phyloP scores from a whole-genome alignment of 35 echinoderm and acorn worm species.

The Chiridota heheva region DNA sequence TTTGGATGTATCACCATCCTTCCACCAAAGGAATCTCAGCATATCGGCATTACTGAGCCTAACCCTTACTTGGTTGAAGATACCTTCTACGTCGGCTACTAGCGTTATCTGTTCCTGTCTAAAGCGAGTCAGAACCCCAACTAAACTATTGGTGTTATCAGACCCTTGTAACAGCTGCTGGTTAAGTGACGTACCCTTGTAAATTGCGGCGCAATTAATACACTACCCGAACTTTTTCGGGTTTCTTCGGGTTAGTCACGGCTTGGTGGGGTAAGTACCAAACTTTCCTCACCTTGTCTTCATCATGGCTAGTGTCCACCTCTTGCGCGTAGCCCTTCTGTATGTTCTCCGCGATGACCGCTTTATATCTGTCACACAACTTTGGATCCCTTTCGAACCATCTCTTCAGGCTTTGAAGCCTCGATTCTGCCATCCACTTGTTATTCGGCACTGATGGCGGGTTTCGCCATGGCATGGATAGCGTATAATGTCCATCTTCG shows the following conservation, averaged over 20 bases:
- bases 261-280: conserved; percentile 56
- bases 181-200: conserved; percentile 43
- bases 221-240: conserved; percentile 42
- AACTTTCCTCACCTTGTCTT: not conserved
- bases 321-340: conserved; percentile 44
- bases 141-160: conserved; percentile 49
- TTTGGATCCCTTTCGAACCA: conserved; percentile 18
- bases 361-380: conserved; percentile 35
- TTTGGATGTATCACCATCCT: conserved; percentile 21
- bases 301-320: not conserved
- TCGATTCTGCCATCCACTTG: conserved; percentile 10
- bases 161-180: conserved; percentile 35
- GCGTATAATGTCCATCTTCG: conserved; percentile 34
- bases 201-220: conserved; percentile 27
- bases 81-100: conserved; percentile 30
- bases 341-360: conserved; percentile 10
- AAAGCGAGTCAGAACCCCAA: conserved; percentile 27
- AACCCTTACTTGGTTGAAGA: conserved; percentile 44
- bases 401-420: conserved; percentile 27
- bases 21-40: conserved; percentile 39
- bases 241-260: conserved; percentile 35
- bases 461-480: conserved; percentile 29
- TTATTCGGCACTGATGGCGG: conserved; percentile 42
- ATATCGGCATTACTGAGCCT: conserved; percentile 1
- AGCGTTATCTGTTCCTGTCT: conserved; percentile 26